Percentiles rank a stretch among this genome's conserved stretches.
These are phyloP conservation scores for Sarcophaga subvicina DNA, from an alignment of 2,888 invertebrate species.

Conservation along the genomic window DNA sequence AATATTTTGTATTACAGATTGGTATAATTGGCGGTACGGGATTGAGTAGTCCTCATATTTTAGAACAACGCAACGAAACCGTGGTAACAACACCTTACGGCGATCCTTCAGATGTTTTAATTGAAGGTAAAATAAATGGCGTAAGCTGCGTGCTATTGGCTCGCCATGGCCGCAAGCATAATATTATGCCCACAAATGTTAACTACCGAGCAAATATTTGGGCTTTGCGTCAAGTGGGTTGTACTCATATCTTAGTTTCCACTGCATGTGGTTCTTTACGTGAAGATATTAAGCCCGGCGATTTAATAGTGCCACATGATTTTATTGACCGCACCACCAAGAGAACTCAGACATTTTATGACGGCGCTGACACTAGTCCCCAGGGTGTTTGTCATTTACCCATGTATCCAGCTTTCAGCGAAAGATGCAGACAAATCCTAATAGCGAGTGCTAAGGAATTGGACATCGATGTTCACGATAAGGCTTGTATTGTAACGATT, in stretches of 20 bases:
- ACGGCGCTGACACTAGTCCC: conserved; percentile 86
- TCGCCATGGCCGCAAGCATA: conserved; percentile 86
- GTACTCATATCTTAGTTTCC: conserved; percentile 95
- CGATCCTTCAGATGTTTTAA: conserved; percentile 89
- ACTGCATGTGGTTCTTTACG: conserved; percentile 96
- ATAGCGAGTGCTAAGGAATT: conserved; percentile 86
- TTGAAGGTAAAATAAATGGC: conserved; percentile 90
- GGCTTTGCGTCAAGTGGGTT: conserved; percentile 93
- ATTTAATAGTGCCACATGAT: conserved; percentile 93
- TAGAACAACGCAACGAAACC: conserved; percentile 87
- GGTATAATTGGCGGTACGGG: conserved; percentile 99
- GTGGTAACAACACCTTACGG: conserved; percentile 91
- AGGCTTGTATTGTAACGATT: conserved; percentile 90
- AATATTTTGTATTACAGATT: conserved; percentile 84
- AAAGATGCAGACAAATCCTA: conserved; percentile 87
- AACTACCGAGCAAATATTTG: conserved; percentile 99
- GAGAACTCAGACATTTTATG: conserved; percentile 91
- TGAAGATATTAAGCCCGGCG: conserved; percentile 93
- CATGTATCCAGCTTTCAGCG: conserved; percentile 95
- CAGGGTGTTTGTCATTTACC: conserved; percentile 95
- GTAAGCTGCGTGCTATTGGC: conserved; percentile 90
- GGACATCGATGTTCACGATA: conserved; percentile 82
- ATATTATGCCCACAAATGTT: conserved; percentile 92
- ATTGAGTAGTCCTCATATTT: conserved; percentile 91
- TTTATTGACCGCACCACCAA: conserved; percentile 88